Evolutionary conservation across 2,113 vertebrate genomes (phyloP), one percentile per base, ranked within the genome.

Genomic region (Thalassoma bifasciatum): DNA sequence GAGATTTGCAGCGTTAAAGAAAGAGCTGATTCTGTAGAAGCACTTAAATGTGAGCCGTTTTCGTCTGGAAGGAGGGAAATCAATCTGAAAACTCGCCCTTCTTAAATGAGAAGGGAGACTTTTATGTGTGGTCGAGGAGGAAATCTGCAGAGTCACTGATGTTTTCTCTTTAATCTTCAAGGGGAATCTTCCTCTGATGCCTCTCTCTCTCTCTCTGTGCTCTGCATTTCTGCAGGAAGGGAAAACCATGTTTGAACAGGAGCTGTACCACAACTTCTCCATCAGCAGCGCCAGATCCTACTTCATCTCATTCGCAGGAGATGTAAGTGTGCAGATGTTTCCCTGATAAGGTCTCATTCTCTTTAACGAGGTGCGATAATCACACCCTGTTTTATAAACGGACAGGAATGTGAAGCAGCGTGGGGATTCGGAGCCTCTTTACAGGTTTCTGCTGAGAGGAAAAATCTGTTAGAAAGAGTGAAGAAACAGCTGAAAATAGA

Each of bases 251-350:
- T 99, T 96, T 84, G 97, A 99, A 84, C 98, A 99, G 90, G 98
- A 99, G 84, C 93, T 99, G 65, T 99, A 99, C 92, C 97, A 96
- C 95, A 98, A 95, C 89, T 99, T 99, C 94, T 89, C 92, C 90
- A 95, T 97, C 94, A 96, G 94, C 95, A 94, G 92, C 92, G 93
- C 96, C 89, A 96, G 95, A 93, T 86, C 95, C 76, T 99, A 98
- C 95, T 99, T 99, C 94, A 94, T 99, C 93, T 95, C 96, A 16
- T 99, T 99, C 85, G 92, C 95, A 90, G 98, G 98, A 93, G 97
- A 99, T 17, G 95, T 96, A 89, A 93, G 95, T 94, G 30, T 62
- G 49, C 21, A 40, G 38, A 9, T 2, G 8, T 46, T 34, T 30
- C n/a, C 40, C 30, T 12, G 14, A 49, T 34, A 37, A 16, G 10